Evolutionary conservation across 2,888 invertebrate species (phyloP), one percentile per base, ranked within the genome.

Genomic region (Chrysodeixis includens): DNA sequence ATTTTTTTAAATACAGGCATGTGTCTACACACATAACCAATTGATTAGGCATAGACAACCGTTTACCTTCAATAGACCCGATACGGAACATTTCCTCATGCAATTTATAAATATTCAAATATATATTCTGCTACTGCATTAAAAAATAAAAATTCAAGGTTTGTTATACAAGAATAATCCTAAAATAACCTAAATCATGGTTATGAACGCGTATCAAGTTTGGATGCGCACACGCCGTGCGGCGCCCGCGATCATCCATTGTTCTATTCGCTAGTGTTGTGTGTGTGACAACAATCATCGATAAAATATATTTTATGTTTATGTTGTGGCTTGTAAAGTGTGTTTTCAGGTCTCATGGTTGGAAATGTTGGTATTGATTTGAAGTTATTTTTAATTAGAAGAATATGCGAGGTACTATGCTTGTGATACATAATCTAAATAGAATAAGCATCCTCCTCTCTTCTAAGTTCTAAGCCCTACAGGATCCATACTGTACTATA

Each of bases 181-280:
- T 57, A 76, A 71, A 66, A 66, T 61, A 73, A 69, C 30, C 54
- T 30, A 56, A 77, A 70, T 60, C 63, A 82, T 91, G 88, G 91
- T 81, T 76, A 73, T 76, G 62, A 44, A 63, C 60, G 54, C 51
- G 55, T 82, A 81, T 85, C 78, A 90, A 90, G 89, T 92, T 92
- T 83, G 90, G 91, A 92, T 90, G 91, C 88, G 83, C 89, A 74
- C 76, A 81, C 84, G 84, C 83, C 49, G 64, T 90, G 87, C 88
- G 86, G 83, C 87, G 90, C 88, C 83, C 89, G 86, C 84, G 88
- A 91, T 90, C 86, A 82, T 83, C 92, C 81, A 93, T 94, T 94
- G 93, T 94, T 93, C 87, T 88, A 71, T 44, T 61, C 30, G 49
- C 46, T 85, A 91, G 90, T 84, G 91, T 83, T 82, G 91, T 63